phyloP scores from a whole-genome alignment of 1,140 invertebrate genomes.

The Lepidurus arcticus region DNA sequence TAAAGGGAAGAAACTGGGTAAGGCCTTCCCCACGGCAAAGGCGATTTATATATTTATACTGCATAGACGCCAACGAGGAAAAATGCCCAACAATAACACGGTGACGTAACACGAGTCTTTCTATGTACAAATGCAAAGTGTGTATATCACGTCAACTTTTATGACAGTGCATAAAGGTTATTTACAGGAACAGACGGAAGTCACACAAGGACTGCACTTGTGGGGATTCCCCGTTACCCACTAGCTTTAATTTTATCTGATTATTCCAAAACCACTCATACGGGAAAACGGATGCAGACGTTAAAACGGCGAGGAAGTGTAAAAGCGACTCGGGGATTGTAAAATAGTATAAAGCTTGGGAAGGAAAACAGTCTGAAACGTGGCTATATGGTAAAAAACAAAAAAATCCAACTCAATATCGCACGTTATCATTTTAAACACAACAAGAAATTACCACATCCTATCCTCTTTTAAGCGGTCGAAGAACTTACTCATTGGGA shows the following conservation, averaged over 20 bases:
- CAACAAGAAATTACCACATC: not conserved
- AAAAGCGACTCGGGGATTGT: no score
- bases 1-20: no score
- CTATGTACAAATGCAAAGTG: not conserved
- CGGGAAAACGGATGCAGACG: slow-evolving; percentile 1
- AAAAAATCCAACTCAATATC: not conserved
- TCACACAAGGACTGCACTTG: not conserved
- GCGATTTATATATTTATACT: no score
- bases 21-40: no score
- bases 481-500: no score
- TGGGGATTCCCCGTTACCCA: not conserved
- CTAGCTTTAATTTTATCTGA: not conserved
- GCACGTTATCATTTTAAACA: no score
- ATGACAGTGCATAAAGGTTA: not conserved
- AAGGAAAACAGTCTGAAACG: no score
- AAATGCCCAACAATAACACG: not conserved
- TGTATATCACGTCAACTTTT: not conserved
- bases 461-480: not conserved
- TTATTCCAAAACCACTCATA: not conserved
- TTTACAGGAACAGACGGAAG: not conserved
- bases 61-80: not conserved
- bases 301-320: not conserved
- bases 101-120: not conserved
- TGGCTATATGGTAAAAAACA: not conserved
- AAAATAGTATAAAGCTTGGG: no score